Conservation (phyloP, 2,113 vertebrate genomes). For the Hemicordylus capensis region DNA sequence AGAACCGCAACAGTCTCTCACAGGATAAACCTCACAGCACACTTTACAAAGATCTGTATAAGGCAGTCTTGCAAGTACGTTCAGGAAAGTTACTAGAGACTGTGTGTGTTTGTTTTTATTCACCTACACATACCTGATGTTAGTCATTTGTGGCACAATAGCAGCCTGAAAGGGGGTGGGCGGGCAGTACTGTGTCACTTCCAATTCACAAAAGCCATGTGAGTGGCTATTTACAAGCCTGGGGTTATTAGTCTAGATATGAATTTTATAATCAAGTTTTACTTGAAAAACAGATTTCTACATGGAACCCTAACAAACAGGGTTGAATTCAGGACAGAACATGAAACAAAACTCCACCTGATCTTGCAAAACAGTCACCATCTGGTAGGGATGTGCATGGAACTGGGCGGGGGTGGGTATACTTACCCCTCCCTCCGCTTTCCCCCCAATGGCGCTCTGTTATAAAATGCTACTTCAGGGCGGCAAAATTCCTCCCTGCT, state of each 20-base stretch:
- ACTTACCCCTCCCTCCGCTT: too few relatives aligned
- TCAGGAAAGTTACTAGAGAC: neutral
- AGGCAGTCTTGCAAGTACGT: neutral
- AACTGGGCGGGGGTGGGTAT: too few relatives aligned
- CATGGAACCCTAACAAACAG: neutral
- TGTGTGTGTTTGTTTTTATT: neutral
- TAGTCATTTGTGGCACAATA: neutral
- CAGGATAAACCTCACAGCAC: neutral
- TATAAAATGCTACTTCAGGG: too few relatives aligned
- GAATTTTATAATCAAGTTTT: neutral
- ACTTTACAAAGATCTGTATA: neutral
- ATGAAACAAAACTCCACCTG: neutral
- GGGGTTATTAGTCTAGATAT: neutral
- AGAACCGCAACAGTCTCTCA: neutral
- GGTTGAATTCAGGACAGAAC: accelerated
- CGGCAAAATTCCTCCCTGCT: too few relatives aligned
- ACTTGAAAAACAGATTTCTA: neutral
- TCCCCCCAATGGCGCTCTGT: too few relatives aligned
- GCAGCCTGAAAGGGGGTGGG: neutral
- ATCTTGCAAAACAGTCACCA: neutral
- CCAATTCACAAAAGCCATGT: neutral
- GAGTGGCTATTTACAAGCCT: neutral
- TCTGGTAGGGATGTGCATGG: too few relatives aligned
- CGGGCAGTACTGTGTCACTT: neutral
- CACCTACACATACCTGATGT: neutral